These are phyloP conservation scores for Syrrhaptes paradoxus DNA, from an alignment of 2,113 vertebrate genomes.

Conservation along the genomic window DNA sequence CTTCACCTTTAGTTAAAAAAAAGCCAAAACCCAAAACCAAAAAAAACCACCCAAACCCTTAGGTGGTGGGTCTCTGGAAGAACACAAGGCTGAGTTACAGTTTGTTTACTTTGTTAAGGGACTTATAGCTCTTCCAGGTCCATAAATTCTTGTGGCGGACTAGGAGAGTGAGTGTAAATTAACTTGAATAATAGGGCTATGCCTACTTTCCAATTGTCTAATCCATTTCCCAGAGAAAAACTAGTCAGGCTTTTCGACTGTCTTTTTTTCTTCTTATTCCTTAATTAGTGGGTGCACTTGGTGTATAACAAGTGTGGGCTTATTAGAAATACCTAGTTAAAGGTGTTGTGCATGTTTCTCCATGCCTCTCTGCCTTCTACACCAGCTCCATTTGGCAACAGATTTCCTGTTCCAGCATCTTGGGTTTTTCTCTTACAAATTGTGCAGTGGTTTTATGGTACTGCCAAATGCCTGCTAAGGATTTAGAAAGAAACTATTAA, in stretches of 20 bases:
- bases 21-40: background rate
- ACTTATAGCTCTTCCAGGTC: slow-evolving; percentile 71
- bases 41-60: slow-evolving; percentile 26
- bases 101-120: slow-evolving; percentile 82
- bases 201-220: slow-evolving; percentile 68
- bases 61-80: slow-evolving; percentile 62
- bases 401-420: background rate
- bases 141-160: slow-evolving; percentile 75
- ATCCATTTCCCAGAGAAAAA: slow-evolving; percentile 50
- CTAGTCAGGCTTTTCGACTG: slow-evolving; percentile 39
- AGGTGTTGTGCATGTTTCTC: background rate
- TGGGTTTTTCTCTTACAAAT: background rate
- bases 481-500: background rate
- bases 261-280: background rate
- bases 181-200: slow-evolving; percentile 72
- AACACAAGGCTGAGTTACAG: slow-evolving; percentile 70
- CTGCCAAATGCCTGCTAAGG: background rate
- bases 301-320: slow-evolving; percentile 3
- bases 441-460: background rate
- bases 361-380: background rate
- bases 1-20: slow-evolving; percentile 60
- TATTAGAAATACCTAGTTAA: slow-evolving; percentile 8
- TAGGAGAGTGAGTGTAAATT: slow-evolving; percentile 69
- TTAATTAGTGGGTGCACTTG: slow-evolving; percentile 66
- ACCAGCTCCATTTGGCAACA: background rate